These are phyloP conservation scores for Rhorus exstirpatorius DNA, from an alignment of 2,888 invertebrate genomes.

Conservation along the genomic window DNA sequence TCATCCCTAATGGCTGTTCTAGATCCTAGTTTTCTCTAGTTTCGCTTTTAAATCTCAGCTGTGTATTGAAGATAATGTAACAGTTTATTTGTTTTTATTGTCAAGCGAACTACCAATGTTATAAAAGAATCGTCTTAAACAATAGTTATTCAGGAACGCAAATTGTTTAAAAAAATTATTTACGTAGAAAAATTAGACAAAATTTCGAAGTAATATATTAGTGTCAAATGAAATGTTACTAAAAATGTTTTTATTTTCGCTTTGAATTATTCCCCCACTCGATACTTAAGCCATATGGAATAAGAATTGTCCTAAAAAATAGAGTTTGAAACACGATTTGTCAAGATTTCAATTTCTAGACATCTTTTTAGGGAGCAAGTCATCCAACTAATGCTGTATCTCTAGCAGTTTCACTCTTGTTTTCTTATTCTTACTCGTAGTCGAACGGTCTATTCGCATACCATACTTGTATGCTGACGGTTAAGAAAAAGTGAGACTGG, in stretches of 20 bases:
- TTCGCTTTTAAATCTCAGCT: slow-evolving; percentile 22
- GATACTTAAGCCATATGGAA: neutral
- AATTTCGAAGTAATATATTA: neutral
- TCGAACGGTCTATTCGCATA: slow-evolving; percentile 4
- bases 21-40: neutral
- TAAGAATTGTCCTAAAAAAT: neutral
- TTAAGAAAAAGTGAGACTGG: slow-evolving; percentile 12
- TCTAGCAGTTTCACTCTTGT: neutral
- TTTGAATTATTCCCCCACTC: neutral
- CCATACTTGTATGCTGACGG: slow-evolving; percentile 4
- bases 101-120: neutral
- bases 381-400: neutral
- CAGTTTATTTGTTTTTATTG: neutral
- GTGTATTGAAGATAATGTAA: neutral
- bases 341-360: neutral
- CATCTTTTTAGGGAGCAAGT: neutral
- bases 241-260: neutral
- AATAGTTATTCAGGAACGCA: neutral
- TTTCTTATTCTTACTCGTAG: neutral
- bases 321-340: neutral
- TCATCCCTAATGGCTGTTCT: slow-evolving; percentile 15
- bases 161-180: neutral
- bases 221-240: neutral
- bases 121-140: neutral
- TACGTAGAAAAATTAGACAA: neutral